Evolutionary conservation across 1,140 invertebrate species (phyloP).

Genomic region (Caenorhabditis brenneri): DNA sequence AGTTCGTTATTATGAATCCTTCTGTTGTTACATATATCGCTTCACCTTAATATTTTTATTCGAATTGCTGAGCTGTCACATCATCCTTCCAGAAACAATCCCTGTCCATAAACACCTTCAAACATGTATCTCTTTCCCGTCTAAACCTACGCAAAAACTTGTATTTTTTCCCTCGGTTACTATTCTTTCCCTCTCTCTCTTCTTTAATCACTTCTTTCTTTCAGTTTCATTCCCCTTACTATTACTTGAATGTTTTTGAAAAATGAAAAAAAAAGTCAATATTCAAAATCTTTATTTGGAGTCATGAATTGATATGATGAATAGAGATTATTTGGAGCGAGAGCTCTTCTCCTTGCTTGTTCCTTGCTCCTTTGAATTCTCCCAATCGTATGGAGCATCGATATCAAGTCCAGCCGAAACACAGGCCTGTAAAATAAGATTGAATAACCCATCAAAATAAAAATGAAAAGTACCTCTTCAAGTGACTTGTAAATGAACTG

Average conservation of each 20-base stretch:
- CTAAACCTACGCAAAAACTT: conserved; percentile 24
- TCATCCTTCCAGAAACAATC: not conserved
- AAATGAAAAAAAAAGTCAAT: too few species aligned
- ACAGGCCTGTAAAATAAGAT: not conserved
- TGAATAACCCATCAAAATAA: not conserved
- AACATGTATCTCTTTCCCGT: conserved; percentile 22
- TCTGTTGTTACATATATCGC: too few species aligned
- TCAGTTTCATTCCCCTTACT: too few species aligned
- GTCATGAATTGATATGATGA: too few species aligned
- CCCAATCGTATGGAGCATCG: too few species aligned
- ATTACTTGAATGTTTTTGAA: too few species aligned
- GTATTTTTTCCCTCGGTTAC: not conserved
- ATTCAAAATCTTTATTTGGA: too few species aligned
- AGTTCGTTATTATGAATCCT: too few species aligned
- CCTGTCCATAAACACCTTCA: conserved; percentile 4
- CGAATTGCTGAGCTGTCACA: not conserved
- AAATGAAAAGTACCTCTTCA: not conserved
- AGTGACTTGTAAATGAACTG: conserved; percentile 45
- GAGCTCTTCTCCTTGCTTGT: too few species aligned
- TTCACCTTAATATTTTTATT: not conserved
- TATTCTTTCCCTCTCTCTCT: not conserved
- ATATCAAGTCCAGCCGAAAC: too few species aligned
- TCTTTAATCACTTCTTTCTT: conserved; percentile 7
- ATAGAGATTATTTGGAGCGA: too few species aligned
- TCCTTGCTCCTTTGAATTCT: too few species aligned